Conservation (phyloP, 1,140 invertebrate species). For the Lasaia peninsularis region DNA sequence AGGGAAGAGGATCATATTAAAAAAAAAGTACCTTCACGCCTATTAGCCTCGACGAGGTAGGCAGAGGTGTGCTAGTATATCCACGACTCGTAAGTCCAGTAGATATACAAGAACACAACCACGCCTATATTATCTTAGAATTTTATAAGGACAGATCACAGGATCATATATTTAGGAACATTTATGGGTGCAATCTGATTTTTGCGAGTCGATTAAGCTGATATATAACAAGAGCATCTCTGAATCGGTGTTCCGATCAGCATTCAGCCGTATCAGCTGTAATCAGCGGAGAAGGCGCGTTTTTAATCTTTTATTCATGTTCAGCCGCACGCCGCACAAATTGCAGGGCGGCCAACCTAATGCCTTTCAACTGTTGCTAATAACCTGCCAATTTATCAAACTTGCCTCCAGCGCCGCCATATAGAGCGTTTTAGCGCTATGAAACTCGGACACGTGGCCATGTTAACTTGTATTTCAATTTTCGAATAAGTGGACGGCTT, state of each 20-base stretch:
- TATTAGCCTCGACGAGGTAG: too few relatives aligned
- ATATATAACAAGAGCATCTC: constrained; percentile 43
- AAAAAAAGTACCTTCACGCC: too few relatives aligned
- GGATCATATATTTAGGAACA: constrained; percentile 16
- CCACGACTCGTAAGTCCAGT: too few relatives aligned
- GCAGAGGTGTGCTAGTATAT: too few relatives aligned
- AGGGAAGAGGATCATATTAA: too few relatives aligned
- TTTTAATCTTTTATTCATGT: constrained; percentile 74
- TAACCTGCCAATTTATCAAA: constrained; percentile 76
- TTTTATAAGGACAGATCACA: background rate
- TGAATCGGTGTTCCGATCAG: constrained; percentile 45
- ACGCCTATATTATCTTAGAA: background rate
- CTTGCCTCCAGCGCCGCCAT: constrained; percentile 40
- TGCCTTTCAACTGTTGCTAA: constrained; percentile 75
- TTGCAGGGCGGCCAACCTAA: constrained; percentile 70
- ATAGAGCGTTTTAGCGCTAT: constrained; percentile 10
- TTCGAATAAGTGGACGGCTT: too few relatives aligned
- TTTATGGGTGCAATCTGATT: constrained; percentile 40
- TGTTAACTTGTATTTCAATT: background rate
- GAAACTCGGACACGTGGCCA: constrained; percentile 10
- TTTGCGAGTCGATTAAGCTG: constrained; percentile 42
- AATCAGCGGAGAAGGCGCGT: constrained; percentile 53
- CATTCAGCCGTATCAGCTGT: constrained; percentile 46
- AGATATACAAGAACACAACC: too few relatives aligned
- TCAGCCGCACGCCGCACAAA: constrained; percentile 53